Conservation (phyloP, 2,888 invertebrate species). For the Synanthedon myopaeformis region DNA sequence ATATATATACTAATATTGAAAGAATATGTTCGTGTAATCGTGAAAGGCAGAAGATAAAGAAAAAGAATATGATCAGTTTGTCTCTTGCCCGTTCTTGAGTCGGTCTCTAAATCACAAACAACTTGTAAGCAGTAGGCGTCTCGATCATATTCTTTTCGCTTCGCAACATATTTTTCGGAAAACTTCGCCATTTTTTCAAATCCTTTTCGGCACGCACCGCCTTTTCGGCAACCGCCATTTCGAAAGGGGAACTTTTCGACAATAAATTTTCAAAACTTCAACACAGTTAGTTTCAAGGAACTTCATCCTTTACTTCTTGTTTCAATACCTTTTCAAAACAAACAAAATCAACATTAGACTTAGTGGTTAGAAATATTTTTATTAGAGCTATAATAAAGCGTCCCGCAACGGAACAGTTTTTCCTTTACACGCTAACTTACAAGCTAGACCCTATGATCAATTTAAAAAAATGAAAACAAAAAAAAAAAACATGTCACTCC, state of each 20-base stretch:
- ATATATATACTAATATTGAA: slow-evolving; percentile 11
- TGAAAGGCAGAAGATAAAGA: slow-evolving; percentile 30
- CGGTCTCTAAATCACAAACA: slow-evolving; percentile 26
- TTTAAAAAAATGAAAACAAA: slow-evolving; percentile 1
- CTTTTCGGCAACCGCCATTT: slow-evolving; percentile 55
- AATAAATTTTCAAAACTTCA: slow-evolving; percentile 69
- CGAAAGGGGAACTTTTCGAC: slow-evolving; percentile 55
- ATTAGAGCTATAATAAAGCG: slow-evolving; percentile 61
- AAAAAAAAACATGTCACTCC: not conserved
- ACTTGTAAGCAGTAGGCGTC: slow-evolving; percentile 22
- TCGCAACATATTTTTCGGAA: slow-evolving; percentile 28
- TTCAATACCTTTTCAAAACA: slow-evolving; percentile 85
- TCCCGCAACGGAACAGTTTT: slow-evolving; percentile 32
- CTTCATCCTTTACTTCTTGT: slow-evolving; percentile 87
- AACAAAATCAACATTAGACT: slow-evolving; percentile 80
- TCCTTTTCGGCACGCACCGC: slow-evolving; percentile 36
- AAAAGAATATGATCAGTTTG: slow-evolving; percentile 60
- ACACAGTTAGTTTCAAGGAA: slow-evolving; percentile 70
- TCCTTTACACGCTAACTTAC: slow-evolving; percentile 47
- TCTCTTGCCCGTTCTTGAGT: slow-evolving; percentile 39
- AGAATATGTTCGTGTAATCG: slow-evolving; percentile 6
- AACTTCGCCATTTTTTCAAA: slow-evolving; percentile 34
- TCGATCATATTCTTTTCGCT: slow-evolving; percentile 66
- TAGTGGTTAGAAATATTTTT: slow-evolving; percentile 58
- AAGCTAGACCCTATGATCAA: slow-evolving; percentile 41